phyloP scores from a whole-genome alignment of 2,888 invertebrate genomes.

The Tromatobia lineatoria region DNA sequence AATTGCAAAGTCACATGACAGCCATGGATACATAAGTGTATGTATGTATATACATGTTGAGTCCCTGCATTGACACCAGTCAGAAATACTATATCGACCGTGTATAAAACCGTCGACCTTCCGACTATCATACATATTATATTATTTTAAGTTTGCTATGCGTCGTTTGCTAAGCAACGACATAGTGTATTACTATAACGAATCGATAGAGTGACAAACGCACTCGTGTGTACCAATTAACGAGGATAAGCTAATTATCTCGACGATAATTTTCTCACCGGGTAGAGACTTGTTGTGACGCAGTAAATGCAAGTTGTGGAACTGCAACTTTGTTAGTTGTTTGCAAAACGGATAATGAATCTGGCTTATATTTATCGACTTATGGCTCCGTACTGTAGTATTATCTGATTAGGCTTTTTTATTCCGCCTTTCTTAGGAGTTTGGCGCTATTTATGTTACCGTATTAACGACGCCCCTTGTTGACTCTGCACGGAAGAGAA shows the following conservation, averaged over 20 bases:
- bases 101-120: conserved; percentile 37
- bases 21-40: too few relatives aligned
- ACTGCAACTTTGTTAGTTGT: not conserved
- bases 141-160: conserved; percentile 46
- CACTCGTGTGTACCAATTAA: conserved; percentile 4
- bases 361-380: not conserved
- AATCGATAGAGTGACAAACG: conserved; percentile 36
- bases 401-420: conserved; percentile 12
- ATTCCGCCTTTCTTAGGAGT: not conserved
- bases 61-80: not conserved
- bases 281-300: not conserved
- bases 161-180: conserved; percentile 60
- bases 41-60: not conserved
- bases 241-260: not conserved
- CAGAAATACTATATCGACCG: not conserved
- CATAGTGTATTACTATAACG: conserved; percentile 18
- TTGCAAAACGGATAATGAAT: not conserved
- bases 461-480: not conserved
- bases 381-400: not conserved
- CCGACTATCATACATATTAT: conserved; percentile 19
- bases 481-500: not conserved
- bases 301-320: not conserved
- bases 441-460: not conserved
- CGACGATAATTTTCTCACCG: not conserved
- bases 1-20: not conserved